A percentile compares a stretch with the other conserved stretches of the same genome.
Conservation (phyloP, 2,113 vertebrate species). For the Brachyhypopomus gauderio region DNA sequence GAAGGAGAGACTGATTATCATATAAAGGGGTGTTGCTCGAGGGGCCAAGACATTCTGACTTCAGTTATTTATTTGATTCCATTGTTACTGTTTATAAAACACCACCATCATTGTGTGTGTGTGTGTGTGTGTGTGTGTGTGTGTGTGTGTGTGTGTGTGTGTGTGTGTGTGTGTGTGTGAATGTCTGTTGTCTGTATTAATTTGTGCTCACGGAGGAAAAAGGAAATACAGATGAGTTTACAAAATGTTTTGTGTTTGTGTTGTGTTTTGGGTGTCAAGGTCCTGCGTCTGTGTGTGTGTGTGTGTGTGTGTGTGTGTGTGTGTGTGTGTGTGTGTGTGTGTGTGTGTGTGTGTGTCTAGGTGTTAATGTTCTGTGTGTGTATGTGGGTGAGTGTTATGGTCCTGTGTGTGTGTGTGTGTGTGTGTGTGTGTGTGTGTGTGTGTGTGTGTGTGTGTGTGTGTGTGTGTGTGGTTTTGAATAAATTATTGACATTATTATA, state of each 20-base stretch:
- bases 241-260: no score
- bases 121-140: no score
- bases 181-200: not conserved
- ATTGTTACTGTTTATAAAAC: constrained; percentile 65
- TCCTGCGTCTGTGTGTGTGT: constrained; percentile 4
- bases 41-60: constrained; percentile 59
- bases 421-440: not conserved
- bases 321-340: constrained; percentile 24
- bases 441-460: not conserved
- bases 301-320: no score
- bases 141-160: no score
- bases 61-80: constrained; percentile 74
- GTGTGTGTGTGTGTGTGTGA: not conserved
- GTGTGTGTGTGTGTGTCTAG: not conserved
- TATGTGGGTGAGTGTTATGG: not conserved
- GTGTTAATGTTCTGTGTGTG: not conserved
- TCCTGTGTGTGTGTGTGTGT: constrained; percentile 9
- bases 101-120: constrained; percentile 24
- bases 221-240: no score
- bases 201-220: no score
- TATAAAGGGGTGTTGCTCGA: constrained; percentile 72
- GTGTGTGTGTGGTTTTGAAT: no score
- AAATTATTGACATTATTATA: no score
- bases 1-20: constrained; percentile 75
- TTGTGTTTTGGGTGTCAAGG: not conserved